phyloP scores from a whole-genome alignment of 2,797 vertebrate genomes.

The Phyllotis vaccarum region DNA sequence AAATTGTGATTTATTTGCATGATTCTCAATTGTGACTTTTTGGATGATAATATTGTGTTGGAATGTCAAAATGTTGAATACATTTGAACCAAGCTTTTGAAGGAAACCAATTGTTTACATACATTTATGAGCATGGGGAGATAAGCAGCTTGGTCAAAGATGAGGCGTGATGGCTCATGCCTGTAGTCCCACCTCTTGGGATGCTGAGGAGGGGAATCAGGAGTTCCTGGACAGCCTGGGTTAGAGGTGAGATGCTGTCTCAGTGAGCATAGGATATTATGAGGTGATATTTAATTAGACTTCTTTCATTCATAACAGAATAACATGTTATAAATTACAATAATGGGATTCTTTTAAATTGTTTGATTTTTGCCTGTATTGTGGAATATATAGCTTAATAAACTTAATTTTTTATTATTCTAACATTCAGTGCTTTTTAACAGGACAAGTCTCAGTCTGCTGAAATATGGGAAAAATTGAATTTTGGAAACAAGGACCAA shows the following conservation, averaged over 20 bases:
- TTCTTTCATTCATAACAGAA: background rate
- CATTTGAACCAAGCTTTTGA: background rate
- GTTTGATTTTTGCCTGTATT: conserved; percentile 2
- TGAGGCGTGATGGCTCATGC: background rate
- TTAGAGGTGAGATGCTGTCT: background rate
- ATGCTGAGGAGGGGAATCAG: background rate
- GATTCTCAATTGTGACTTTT: background rate
- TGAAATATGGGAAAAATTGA: conserved; percentile 98
- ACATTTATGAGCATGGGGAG: background rate
- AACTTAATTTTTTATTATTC: conserved; percentile 32
- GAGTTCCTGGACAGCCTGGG: background rate
- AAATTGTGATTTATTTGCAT: background rate
- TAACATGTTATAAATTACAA: background rate
- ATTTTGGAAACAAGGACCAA: conserved; percentile 99
- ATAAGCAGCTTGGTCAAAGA: background rate
- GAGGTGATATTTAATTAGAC: background rate
- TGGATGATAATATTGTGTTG: background rate
- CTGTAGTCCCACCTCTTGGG: background rate
- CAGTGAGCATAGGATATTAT: background rate
- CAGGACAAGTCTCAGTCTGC: conserved; percentile 99
- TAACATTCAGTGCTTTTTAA: conserved; percentile 68
- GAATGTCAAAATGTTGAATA: background rate
- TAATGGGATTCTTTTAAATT: conserved; percentile 9
- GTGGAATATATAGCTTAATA: background rate
- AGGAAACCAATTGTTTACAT: background rate